Base-by-base conservation (phyloP, 2,113 vertebrate species). In the Diphyllodes magnificus region DNA sequence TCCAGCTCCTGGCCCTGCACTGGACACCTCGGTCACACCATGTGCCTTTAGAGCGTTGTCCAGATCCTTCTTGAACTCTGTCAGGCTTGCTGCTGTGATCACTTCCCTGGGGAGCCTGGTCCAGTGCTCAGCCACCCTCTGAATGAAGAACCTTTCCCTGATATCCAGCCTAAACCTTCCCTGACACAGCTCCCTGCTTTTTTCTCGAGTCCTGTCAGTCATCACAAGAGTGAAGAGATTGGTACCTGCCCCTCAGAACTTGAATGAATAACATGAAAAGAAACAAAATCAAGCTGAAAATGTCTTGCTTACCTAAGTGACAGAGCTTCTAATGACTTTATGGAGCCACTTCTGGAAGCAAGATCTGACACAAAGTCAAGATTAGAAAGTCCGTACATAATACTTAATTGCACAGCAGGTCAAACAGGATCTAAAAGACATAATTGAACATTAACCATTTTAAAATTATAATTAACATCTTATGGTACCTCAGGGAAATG, bases 121-220 rank as follows among this genome's bases (percentile, higher is more conserved):
- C n/a, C 21, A 50, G 42, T 57, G 70, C 44, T 35, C 44, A 85
- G 35, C 24, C 44, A 15, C 21, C 16, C 21, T 49, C 44, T 86
- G 51, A 35, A 1, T 21, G 31, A 9, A 11, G 61, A 42, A 42
- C 13, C 21, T 35, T 57, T 21, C 25, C 61, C 44, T 59, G 44
- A 42, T 11, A 30, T 9, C 30, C 35, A 57, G 0, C 24, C 35
- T 35, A 44, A 86, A 59, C 37, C 44, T 50, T 5, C 8, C 37
- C 44, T 42, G 31, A 8, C 21, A 1, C 37, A 68, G 44, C 6
- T 44, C 31, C 20, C 21, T 37, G 37, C 33, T 18, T 27, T 57
- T 7, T 18, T 17, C 20, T 50, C 0, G 0, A 35, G 13, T 35
- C 31, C 21, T 24, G 16, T 21, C 31, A 1, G 15, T 24, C 31